Conservation (phyloP, 2,113 vertebrate genomes). For the Aptenodytes patagonicus region DNA sequence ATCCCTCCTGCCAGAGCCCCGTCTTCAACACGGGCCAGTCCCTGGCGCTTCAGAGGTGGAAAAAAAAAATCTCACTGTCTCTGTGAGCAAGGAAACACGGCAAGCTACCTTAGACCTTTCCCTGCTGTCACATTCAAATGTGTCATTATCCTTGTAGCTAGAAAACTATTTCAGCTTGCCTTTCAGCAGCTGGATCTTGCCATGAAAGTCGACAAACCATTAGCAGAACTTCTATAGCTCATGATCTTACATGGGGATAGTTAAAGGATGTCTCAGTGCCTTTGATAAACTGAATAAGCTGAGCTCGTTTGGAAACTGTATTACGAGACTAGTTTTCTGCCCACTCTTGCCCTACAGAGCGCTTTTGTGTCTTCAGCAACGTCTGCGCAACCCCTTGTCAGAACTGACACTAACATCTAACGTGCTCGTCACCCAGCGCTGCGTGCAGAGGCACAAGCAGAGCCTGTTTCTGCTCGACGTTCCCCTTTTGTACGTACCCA, state of each 20-base stretch:
- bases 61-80: not conserved
- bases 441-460: fast-evolving
- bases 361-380: not conserved
- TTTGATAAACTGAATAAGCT: not conserved
- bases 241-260: fast-evolving
- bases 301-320: not conserved
- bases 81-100: not conserved
- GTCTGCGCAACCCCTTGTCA: not conserved
- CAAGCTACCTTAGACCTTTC: not conserved
- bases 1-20: not conserved
- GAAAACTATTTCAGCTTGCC: not conserved
- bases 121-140: not conserved
- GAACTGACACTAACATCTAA: not conserved
- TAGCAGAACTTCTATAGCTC: not conserved
- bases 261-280: not conserved
- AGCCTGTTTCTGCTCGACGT: not conserved
- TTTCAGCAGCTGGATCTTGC: not conserved
- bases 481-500: not conserved
- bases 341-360: not conserved
- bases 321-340: not conserved
- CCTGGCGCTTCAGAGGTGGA: not conserved
- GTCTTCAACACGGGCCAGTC: not conserved
- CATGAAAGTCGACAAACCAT: fast-evolving
- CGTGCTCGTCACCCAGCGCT: fast-evolving
- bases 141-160: not conserved